Evolutionary conservation across 2,888 invertebrate species (phyloP).

Genomic region (Aromia moschata): DNA sequence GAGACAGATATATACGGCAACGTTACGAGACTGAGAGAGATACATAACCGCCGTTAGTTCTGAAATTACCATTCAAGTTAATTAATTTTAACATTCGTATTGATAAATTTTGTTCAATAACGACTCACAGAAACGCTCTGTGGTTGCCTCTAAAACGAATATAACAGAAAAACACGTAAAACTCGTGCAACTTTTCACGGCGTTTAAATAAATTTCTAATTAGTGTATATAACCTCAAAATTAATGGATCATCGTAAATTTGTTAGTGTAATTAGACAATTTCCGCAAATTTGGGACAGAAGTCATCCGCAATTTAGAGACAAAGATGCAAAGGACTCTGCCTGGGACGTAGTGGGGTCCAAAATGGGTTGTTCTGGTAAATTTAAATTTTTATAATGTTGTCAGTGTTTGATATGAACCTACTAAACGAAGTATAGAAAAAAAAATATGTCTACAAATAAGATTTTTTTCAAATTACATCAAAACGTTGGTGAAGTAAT

Average conservation of each 20-base stretch:
- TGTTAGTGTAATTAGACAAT: constrained; percentile 42
- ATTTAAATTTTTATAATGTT: too few species aligned
- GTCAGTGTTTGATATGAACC: too few species aligned
- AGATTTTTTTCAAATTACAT: too few species aligned
- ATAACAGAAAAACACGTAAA: neutral
- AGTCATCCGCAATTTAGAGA: constrained; percentile 48
- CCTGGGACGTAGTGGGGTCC: constrained; percentile 47
- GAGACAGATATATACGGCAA: constrained; percentile 1
- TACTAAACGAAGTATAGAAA: too few species aligned
- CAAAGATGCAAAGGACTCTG: constrained; percentile 45
- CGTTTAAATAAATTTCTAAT: neutral
- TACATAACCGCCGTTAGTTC: constrained; percentile 6
- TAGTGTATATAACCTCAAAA: constrained; percentile 37
- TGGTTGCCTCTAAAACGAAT: neutral
- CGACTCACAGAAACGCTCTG: neutral
- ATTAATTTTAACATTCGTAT: constrained; percentile 19
- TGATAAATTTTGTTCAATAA: constrained; percentile 8
- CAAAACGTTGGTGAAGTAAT: too few species aligned
- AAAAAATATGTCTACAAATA: too few species aligned
- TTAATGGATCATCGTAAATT: constrained; percentile 46
- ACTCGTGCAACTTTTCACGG: neutral
- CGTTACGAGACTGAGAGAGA: constrained; percentile 12
- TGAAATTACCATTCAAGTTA: constrained; percentile 24
- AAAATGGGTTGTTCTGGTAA: constrained; percentile 47
- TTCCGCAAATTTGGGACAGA: constrained; percentile 52